These are phyloP conservation scores for Xanthorhoe designata DNA, from an alignment of 2,888 invertebrate species.

Conservation along the genomic window DNA sequence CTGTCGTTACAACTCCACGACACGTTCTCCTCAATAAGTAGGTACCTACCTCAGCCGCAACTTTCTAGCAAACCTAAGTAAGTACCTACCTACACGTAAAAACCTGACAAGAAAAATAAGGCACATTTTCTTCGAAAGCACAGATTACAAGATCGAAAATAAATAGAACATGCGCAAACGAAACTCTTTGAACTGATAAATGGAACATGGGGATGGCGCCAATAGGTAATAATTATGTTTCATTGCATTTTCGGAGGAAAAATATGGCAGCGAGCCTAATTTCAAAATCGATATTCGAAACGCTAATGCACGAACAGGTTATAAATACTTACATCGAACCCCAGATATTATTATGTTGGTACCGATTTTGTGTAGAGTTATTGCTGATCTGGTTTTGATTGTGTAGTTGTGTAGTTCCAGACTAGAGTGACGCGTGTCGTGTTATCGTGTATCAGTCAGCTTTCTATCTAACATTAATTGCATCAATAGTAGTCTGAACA, in stretches of 20 bases:
- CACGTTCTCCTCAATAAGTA: conserved; percentile 24
- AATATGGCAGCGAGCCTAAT: conserved; percentile 74
- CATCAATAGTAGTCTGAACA: too few relatives aligned
- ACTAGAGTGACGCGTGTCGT: conserved; percentile 39
- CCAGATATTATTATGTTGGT: conserved; percentile 8
- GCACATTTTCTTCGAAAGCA: conserved; percentile 33
- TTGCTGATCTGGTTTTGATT: conserved; percentile 35
- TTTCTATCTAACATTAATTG: too few relatives aligned
- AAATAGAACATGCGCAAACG: conserved; percentile 40
- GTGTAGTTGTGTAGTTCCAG: too few relatives aligned
- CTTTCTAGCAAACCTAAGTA: conserved; percentile 59
- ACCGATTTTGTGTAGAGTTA: conserved; percentile 22
- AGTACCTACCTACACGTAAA: conserved; percentile 31
- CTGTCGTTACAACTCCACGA: conserved; percentile 40
- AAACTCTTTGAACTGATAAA: conserved; percentile 57
- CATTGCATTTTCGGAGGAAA: conserved; percentile 71
- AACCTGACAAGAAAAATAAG: conserved; percentile 23
- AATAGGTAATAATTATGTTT: conserved; percentile 65
- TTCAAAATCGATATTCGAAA: conserved; percentile 60
- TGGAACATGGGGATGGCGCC: conserved; percentile 60
- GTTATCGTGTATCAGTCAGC: conserved; percentile 47
- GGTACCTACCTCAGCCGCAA: conserved; percentile 33
- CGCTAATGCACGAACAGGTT: conserved; percentile 64
- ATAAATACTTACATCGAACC: conserved; percentile 45
- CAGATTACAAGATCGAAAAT: conserved; percentile 39